phyloP scores from a whole-genome alignment of 2,797 vertebrate species.

The Halcyon smyrnensis region DNA sequence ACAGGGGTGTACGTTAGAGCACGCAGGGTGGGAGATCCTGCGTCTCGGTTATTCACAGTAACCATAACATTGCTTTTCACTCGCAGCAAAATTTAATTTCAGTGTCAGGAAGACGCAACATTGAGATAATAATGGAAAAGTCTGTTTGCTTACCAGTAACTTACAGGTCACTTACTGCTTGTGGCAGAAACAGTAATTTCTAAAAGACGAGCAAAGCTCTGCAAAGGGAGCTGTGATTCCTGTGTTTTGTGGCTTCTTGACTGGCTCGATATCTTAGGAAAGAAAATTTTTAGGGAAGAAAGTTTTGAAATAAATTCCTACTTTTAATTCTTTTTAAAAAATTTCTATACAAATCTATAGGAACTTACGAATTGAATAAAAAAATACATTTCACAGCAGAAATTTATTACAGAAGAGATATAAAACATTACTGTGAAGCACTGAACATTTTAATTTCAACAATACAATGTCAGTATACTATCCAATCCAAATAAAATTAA shows the following conservation, averaged over 20 bases:
- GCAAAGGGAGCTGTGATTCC: not conserved
- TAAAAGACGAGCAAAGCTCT: not conserved
- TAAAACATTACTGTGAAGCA: not conserved
- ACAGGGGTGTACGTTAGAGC: not conserved
- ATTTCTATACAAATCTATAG: not conserved
- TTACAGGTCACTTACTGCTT: not conserved
- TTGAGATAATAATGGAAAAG: not conserved
- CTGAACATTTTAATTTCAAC: not conserved
- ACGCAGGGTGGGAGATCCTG: not conserved
- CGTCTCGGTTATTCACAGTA: not conserved
- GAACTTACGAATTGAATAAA: not conserved
- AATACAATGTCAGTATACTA: not conserved
- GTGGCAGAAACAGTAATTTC: not conserved
- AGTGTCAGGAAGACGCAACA: not conserved
- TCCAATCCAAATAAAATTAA: not conserved
- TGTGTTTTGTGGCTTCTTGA: not conserved
- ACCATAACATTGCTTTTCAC: not conserved
- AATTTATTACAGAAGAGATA: not conserved
- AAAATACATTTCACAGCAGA: not conserved
- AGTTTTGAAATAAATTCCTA: not conserved
- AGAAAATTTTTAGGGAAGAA: not conserved
- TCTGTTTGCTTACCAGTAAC: not conserved
- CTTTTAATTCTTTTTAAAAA: not conserved
- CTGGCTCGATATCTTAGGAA: not conserved
- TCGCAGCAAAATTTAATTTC: constrained; percentile 14